These are phyloP conservation scores for Drosophila navojoa DNA, from an alignment of 1,140 invertebrate species.

Conservation along the genomic window DNA sequence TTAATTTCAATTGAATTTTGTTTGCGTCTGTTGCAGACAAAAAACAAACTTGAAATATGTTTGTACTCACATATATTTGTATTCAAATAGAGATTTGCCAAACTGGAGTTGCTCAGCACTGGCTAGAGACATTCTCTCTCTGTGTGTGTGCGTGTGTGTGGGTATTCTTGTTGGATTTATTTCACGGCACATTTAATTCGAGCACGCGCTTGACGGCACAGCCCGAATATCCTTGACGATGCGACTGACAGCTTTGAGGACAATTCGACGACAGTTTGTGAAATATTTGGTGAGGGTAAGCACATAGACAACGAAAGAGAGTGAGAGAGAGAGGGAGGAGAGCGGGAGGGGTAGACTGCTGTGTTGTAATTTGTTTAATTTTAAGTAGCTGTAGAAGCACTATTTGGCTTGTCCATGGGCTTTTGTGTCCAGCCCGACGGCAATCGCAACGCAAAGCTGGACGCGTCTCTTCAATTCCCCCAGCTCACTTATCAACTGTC, in stretches of 20 bases:
- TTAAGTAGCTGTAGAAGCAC: slow-evolving; percentile 67
- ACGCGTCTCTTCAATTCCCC: slow-evolving; percentile 39
- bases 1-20: background rate
- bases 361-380: slow-evolving; percentile 77
- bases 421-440: slow-evolving; percentile 18
- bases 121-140: background rate
- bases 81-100: background rate
- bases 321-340: background rate
- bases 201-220: slow-evolving; percentile 64
- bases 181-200: slow-evolving; percentile 79
- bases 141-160: slow-evolving; percentile 19
- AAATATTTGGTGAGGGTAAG: background rate
- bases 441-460: slow-evolving; percentile 48
- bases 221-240: slow-evolving; percentile 46
- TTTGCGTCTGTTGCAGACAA: background rate
- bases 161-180: slow-evolving; percentile 62
- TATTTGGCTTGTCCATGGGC: slow-evolving; percentile 42
- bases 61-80: too few relatives aligned
- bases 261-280: slow-evolving; percentile 67
- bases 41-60: too few relatives aligned
- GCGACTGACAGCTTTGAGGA: slow-evolving; percentile 49
- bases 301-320: too few relatives aligned
- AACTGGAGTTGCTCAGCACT: slow-evolving; percentile 15
- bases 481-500: slow-evolving; percentile 70
- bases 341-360: background rate